phyloP scores from a whole-genome alignment of 92 coral and sea anemone species.

The Epizoanthus fatuus region DNA sequence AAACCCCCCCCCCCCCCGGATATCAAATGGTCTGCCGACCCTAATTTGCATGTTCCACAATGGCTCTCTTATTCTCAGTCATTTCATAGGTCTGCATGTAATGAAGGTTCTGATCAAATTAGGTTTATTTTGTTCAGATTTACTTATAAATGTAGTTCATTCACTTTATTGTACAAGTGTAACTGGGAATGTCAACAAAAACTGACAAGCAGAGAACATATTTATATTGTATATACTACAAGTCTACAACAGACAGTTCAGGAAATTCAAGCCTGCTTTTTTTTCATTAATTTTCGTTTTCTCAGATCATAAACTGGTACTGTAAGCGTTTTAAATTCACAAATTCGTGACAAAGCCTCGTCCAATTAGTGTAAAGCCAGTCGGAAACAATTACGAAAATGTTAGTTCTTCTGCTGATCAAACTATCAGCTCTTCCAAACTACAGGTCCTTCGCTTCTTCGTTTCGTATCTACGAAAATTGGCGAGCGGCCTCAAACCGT shows the following conservation, averaged over 20 bases:
- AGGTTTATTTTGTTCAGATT: conserved; percentile 15
- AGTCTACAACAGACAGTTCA: conserved; percentile 8
- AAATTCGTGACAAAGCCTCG: neutral
- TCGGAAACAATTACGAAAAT: no score
- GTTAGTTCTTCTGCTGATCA: no score
- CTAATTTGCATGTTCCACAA: no score
- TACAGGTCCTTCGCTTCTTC: conserved; percentile 17
- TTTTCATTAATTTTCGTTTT: conserved; percentile 3
- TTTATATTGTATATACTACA: conserved; percentile 19
- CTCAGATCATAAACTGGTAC: conserved; percentile 3
- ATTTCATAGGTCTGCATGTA: neutral
- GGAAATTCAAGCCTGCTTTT: neutral
- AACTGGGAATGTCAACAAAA: conserved; percentile 22
- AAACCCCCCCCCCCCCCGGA: no score
- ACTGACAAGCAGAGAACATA: conserved; percentile 18
- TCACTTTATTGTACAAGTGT: conserved; percentile 12
- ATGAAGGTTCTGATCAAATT: conserved; percentile 20
- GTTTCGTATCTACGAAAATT: no score
- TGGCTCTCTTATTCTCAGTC: no score
- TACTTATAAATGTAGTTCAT: neutral
- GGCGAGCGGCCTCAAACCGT: no score
- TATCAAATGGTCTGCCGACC: no score
- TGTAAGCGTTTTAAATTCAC: conserved; percentile 9
- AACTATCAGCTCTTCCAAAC: neutral
- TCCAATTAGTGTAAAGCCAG: neutral